Evolutionary conservation across 2,113 vertebrate genomes (phyloP).

Genomic region (Leucopsar rothschildi): DNA sequence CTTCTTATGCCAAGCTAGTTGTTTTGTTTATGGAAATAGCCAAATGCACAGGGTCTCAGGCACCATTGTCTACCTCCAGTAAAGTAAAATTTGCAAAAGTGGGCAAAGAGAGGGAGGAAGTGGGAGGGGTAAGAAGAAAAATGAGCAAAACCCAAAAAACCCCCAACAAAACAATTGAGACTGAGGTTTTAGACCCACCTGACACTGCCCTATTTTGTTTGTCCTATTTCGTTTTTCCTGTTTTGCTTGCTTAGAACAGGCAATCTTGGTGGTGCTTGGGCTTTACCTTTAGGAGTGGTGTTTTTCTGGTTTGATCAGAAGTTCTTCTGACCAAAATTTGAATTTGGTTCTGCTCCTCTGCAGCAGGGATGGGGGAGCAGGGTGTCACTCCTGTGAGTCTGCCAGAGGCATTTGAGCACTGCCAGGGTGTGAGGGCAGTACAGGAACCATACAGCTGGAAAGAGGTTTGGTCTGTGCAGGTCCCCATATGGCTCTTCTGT

Average conservation of each 20-base stretch:
- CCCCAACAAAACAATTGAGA: background rate
- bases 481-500: background rate
- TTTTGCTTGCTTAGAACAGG: background rate
- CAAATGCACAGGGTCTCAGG: background rate
- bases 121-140: background rate
- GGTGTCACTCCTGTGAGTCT: background rate
- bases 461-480: background rate
- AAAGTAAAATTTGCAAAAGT: background rate
- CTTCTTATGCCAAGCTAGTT: background rate
- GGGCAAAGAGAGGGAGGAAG: background rate
- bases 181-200: background rate
- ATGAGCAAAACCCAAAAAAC: fast-evolving
- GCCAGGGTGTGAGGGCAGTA: background rate
- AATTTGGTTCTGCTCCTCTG: background rate
- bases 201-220: background rate
- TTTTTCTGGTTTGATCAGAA: background rate
- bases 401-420: fast-evolving
- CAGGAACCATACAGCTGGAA: background rate
- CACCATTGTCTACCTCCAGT: background rate
- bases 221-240: background rate
- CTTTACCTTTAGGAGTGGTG: background rate
- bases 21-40: background rate
- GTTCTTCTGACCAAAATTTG: background rate
- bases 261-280: background rate
- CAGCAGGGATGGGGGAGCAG: background rate